These are phyloP conservation scores for Helicoverpa assulta DNA, from an alignment of 2,888 invertebrate genomes.

Conservation along the genomic window DNA sequence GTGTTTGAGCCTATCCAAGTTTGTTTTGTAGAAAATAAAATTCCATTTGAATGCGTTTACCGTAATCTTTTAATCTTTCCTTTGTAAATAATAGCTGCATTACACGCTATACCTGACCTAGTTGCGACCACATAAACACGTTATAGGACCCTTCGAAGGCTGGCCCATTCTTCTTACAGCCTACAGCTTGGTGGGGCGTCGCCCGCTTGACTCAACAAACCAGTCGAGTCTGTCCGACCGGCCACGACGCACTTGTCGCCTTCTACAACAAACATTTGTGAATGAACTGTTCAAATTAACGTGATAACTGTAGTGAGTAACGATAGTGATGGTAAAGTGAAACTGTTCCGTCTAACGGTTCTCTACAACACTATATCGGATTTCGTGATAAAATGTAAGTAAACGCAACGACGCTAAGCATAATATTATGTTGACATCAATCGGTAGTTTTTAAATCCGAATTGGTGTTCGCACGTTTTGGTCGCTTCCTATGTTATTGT, in stretches of 20 bases:
- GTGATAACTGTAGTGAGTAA: constrained; percentile 70
- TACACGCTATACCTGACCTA: constrained; percentile 67
- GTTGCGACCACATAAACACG: constrained; percentile 64
- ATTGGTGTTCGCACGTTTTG: constrained; percentile 22
- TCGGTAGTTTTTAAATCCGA: constrained; percentile 39
- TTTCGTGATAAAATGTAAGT: constrained; percentile 58
- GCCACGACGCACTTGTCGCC: constrained; percentile 62
- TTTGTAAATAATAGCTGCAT: constrained; percentile 36
- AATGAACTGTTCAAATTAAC: constrained; percentile 71
- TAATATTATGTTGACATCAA: constrained; percentile 41
- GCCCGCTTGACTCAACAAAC: constrained; percentile 70
- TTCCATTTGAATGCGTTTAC: constrained; percentile 6
- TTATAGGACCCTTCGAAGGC: constrained; percentile 72
- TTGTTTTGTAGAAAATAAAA: constrained; percentile 19
- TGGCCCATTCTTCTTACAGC: constrained; percentile 63
- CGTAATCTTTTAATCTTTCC: constrained; percentile 34
- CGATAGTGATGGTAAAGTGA: constrained; percentile 85
- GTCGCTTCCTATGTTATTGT: constrained; percentile 41
- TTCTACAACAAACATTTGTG: constrained; percentile 63
- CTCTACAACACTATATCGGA: constrained; percentile 47
- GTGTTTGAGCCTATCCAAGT: background rate
- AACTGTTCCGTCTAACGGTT: constrained; percentile 67
- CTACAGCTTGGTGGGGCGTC: constrained; percentile 74
- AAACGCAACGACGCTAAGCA: constrained; percentile 31
- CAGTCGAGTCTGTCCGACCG: constrained; percentile 77